These are phyloP conservation scores for Drosophila ironensis DNA, from an alignment of 1,140 invertebrate genomes.

Conservation along the genomic window DNA sequence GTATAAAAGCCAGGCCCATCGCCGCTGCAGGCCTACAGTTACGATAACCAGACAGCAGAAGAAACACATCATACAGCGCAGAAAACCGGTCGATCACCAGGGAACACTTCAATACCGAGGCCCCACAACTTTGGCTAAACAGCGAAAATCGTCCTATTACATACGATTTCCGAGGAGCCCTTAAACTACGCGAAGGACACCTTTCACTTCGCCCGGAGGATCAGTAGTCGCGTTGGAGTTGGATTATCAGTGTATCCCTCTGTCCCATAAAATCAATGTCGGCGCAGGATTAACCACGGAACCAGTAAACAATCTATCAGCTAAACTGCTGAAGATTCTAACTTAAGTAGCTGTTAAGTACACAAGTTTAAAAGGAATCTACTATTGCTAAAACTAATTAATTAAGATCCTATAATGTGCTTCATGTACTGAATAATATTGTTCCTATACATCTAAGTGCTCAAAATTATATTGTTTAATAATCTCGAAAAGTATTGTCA, in stretches of 20 bases:
- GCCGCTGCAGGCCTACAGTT: conserved; percentile 18
- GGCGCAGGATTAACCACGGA: conserved; percentile 17
- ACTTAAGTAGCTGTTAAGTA: conserved; percentile 19
- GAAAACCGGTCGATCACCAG: background rate
- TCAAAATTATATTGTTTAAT: background rate
- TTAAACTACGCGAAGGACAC: background rate
- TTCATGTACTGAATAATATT: background rate
- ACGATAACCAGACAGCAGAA: conserved; percentile 12
- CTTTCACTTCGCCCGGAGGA: background rate
- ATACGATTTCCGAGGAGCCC: background rate
- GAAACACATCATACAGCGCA: conserved; percentile 1
- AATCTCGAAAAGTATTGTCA: background rate
- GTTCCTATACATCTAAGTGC: conserved; percentile 1
- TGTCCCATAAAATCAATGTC: background rate
- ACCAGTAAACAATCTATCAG: conserved; percentile 56
- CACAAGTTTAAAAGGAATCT: background rate
- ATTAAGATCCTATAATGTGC: background rate
- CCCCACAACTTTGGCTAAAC: too few species aligned
- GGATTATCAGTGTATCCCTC: background rate
- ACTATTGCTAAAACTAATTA: background rate
- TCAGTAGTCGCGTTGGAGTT: conserved; percentile 19
- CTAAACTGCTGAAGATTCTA: conserved; percentile 55
- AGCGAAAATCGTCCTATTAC: too few species aligned
- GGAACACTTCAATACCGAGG: background rate
- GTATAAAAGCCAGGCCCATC: conserved; percentile 51